Conservation (phyloP, 2,797 vertebrate species). For the Vespertilio murinus region DNA sequence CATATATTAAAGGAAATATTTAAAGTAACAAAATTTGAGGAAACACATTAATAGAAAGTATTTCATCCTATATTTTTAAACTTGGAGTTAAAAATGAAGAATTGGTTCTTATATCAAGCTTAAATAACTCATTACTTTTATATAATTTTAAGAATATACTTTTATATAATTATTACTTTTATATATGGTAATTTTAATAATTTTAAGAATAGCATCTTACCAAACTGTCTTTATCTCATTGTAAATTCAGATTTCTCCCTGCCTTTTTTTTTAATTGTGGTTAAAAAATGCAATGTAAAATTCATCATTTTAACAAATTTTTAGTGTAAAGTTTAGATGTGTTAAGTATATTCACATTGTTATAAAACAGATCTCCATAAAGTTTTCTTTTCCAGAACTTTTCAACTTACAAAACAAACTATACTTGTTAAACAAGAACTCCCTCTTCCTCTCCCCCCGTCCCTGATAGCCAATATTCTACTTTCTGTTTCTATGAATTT, state of each 20-base stretch:
- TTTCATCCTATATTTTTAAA: constrained; percentile 4
- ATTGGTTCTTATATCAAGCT: not conserved
- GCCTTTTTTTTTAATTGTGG: not conserved
- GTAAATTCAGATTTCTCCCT: not conserved
- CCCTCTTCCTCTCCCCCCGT: not conserved
- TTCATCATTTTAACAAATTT: not conserved
- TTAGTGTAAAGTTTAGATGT: not conserved
- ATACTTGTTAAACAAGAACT: not conserved
- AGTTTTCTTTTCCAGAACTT: not conserved
- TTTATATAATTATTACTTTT: too few species aligned
- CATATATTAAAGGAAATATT: not conserved
- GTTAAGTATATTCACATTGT: constrained; percentile 19
- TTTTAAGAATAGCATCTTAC: not conserved
- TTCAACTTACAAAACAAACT: not conserved
- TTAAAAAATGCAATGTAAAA: not conserved
- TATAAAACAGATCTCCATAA: not conserved
- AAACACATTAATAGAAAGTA: not conserved
- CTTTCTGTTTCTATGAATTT: not conserved
- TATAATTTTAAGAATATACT: too few species aligned
- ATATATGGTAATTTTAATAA: too few species aligned
- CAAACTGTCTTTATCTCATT: not conserved
- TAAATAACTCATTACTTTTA: constrained; percentile 2
- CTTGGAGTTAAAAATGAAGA: not conserved
- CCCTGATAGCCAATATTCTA: not conserved
- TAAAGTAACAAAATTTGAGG: not conserved